Evolutionary conservation across 2,797 vertebrate genomes (phyloP), one percentile per base, ranked within the genome.

Genomic region (Alcedo atthis): DNA sequence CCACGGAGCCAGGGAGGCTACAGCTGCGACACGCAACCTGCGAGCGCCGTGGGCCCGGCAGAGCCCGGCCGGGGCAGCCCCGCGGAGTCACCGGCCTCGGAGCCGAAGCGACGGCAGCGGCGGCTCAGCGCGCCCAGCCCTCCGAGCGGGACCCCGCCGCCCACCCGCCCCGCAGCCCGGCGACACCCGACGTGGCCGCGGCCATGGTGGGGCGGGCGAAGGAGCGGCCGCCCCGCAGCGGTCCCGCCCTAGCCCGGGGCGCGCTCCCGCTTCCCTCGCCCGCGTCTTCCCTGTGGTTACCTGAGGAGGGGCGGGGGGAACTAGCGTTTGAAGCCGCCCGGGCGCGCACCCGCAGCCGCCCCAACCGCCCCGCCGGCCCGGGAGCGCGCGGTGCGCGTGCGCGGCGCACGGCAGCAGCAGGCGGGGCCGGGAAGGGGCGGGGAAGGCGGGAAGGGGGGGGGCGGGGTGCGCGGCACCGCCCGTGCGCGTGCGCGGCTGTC

Each of bases 1-100:
- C 5, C 25, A 25, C 1, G 5, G 21, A 5, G 21, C 40, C 0
- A 19, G 24, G 46, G 21, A 4, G 18, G 6, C 16, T 9, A 8
- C 2, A 43, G 15, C 24, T 6, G 17, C 30, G 5, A 12, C 28
- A 1, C 3, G 25, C 57, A 6, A 2, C 82, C 68, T 7, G 37
- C 4, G 7, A 19, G 13, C 2, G 42, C 33, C 28, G 0, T 24
- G 9, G 15, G 7, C 71, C 45, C 3, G 35, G 5, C 35, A 5
- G 59, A 7, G 20, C 59, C n/a, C 0, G 16, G 20, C 59, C 2
- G 32, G 20, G 37, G 7, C 32, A 20, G 21, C 17, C 17, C 53
- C 4, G 6, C 11, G 3, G 55, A 28, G 15, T 13, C n/a, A 25
- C 2, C 19, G 20, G 67, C 46, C 62, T 5, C 40, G 3, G 12